Percentiles rank a stretch among this genome's conserved stretches.
Evolutionary conservation across 1,140 invertebrate species (phyloP).

Genomic region (Lasioglossum albipes): DNA sequence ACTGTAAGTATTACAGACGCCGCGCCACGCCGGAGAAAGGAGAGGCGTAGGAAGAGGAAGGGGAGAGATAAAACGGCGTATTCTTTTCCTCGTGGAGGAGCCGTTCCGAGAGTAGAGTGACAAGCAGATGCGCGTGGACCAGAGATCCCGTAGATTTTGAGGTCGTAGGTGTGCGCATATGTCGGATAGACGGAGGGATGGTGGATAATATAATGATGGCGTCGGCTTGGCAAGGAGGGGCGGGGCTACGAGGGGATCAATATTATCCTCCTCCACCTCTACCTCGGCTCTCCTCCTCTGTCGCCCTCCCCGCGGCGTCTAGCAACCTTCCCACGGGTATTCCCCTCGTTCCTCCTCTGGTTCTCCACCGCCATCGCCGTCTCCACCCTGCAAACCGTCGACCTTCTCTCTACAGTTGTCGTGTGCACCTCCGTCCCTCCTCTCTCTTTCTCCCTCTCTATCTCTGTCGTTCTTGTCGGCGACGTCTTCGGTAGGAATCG

Average conservation of each 20-base stretch:
- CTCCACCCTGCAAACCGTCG: conserved; percentile 49
- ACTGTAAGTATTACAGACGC: no score
- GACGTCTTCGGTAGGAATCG: conserved; percentile 14
- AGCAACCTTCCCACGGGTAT: conserved; percentile 44
- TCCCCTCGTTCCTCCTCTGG: conserved; percentile 56
- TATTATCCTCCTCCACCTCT: conserved; percentile 80
- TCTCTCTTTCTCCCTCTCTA: neutral
- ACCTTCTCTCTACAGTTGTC: conserved; percentile 41
- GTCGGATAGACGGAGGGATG: conserved; percentile 76
- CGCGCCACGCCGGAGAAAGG: neutral
- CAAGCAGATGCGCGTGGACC: conserved; percentile 34
- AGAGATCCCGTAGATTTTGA: conserved; percentile 48
- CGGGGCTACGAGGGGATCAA: conserved; percentile 80
- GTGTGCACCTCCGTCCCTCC: neutral
- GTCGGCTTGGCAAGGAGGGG: conserved; percentile 77
- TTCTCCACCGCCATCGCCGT: conserved; percentile 49
- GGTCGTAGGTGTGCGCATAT: conserved; percentile 67
- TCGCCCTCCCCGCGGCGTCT: conserved; percentile 45
- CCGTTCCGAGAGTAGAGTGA: conserved; percentile 23
- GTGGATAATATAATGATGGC: conserved; percentile 81
- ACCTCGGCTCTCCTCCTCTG: conserved; percentile 66
- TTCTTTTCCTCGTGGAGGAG: neutral
- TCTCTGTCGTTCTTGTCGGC: neutral
- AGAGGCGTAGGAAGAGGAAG: neutral
- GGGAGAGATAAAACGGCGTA: neutral